A percentile compares a stretch with the other conserved stretches of the same genome.
Evolutionary conservation across 2,797 vertebrate genomes (phyloP).

Genomic region (Xenops minutus): DNA sequence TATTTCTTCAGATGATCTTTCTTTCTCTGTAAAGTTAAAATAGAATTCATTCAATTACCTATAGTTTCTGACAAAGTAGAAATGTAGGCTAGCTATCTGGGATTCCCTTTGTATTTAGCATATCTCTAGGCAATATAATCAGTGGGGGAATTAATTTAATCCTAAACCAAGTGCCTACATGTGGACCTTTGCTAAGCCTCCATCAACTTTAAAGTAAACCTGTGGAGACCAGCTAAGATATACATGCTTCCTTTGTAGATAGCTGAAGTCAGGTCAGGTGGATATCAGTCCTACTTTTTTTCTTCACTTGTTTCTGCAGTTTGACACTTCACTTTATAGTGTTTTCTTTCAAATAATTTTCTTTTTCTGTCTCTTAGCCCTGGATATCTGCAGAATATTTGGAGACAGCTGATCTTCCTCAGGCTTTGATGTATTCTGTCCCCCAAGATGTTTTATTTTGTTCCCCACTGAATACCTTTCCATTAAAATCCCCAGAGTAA

Average conservation of each 20-base stretch:
- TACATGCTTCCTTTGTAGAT: neutral
- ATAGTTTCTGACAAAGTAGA: neutral
- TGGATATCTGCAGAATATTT: neutral
- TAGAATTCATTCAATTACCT: neutral
- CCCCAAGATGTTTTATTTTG: neutral
- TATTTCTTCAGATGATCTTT: neutral
- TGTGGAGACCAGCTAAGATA: neutral
- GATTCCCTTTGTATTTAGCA: neutral
- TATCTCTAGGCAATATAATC: neutral
- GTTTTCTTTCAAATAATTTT: neutral
- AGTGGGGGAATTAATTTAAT: neutral
- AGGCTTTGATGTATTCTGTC: neutral
- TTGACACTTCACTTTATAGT: neutral
- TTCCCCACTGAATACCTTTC: neutral
- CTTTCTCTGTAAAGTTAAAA: neutral
- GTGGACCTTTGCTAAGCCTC: neutral
- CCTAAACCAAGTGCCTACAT: neutral
- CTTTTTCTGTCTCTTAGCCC: neutral
- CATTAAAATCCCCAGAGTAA: neutral
- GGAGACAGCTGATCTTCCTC: neutral
- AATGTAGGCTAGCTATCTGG: neutral
- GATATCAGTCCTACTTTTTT: neutral
- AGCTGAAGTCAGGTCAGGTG: neutral
- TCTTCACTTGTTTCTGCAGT: neutral
- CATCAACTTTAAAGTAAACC: neutral